These are phyloP conservation scores for Lycodopsis pacificus DNA, from an alignment of 2,797 vertebrate genomes.

Conservation along the genomic window DNA sequence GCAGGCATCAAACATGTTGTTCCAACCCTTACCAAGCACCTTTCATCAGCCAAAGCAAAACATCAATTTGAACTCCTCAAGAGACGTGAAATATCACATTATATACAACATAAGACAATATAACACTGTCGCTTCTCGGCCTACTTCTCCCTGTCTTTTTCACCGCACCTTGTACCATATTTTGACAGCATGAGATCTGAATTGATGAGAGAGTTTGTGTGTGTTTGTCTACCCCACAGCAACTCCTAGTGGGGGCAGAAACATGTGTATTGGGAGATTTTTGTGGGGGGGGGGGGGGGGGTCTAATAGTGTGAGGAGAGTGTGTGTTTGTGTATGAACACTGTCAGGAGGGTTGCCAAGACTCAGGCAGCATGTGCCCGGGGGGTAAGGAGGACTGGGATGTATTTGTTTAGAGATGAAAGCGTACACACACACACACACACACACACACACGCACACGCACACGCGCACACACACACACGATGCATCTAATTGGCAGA, in stretches of 20 bases:
- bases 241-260: conserved; percentile 33
- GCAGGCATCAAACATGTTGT: background rate
- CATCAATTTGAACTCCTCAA: background rate
- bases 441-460: conserved; percentile 12
- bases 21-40: background rate
- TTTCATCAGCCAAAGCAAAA: background rate
- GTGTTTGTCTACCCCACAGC: conserved; percentile 48
- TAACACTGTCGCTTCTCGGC: background rate
- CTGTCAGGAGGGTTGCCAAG: conserved; percentile 56
- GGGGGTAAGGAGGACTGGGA: conserved; percentile 44
- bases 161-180: conserved; percentile 43
- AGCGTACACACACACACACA: conserved; percentile 7
- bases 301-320: conserved; percentile 46
- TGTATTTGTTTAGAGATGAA: conserved; percentile 59
- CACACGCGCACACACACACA: conserved; percentile 18
- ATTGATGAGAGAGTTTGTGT: conserved; percentile 57
- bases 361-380: conserved; percentile 52
- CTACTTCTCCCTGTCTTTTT: background rate
- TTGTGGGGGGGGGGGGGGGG: background rate
- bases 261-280: conserved; percentile 11
- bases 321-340: conserved; percentile 48
- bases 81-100: conserved; percentile 20
- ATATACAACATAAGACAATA: background rate
- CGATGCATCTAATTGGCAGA: conserved; percentile 76
- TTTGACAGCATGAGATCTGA: conserved; percentile 60